These are phyloP conservation scores for Tetragonisca angustula DNA, from an alignment of 2,888 invertebrate species.

Conservation along the genomic window DNA sequence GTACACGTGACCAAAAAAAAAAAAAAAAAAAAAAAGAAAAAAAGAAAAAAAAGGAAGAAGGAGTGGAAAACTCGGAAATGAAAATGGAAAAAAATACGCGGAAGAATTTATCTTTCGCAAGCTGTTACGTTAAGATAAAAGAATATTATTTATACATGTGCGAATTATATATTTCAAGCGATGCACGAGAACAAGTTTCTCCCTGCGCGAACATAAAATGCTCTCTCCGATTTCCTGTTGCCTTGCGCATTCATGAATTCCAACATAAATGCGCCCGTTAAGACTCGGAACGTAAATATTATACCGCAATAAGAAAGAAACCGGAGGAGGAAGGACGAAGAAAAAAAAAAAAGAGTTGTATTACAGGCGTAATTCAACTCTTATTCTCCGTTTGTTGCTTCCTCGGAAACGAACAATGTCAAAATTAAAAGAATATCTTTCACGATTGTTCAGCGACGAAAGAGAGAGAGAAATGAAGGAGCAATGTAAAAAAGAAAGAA, in stretches of 20 bases:
- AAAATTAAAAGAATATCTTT: not conserved
- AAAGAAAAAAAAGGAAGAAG: not conserved
- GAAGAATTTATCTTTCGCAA: slow-evolving; percentile 2
- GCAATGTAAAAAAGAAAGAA: not conserved
- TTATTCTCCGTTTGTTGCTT: slow-evolving; percentile 2
- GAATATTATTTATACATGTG: slow-evolving; percentile 37
- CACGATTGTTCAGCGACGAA: not conserved
- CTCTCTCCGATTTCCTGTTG: slow-evolving; percentile 22
- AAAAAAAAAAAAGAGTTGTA: not conserved
- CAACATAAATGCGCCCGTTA: slow-evolving; percentile 34
- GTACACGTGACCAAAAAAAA: not conserved
- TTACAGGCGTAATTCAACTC: slow-evolving; percentile 30
- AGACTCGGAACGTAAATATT: slow-evolving; percentile 40
- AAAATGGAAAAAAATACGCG: not conserved
- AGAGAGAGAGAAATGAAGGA: not conserved
- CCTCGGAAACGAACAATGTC: not conserved
- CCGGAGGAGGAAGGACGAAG: not conserved
- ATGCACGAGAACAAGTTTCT: slow-evolving; percentile 22
- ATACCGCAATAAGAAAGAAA: slow-evolving; percentile 34
- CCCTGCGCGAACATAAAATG: slow-evolving; percentile 30
- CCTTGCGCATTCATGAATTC: slow-evolving; percentile 37
- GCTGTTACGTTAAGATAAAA: slow-evolving; percentile 22
- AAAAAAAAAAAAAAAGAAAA: not conserved
- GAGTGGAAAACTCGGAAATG: not conserved
- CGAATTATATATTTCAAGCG: slow-evolving; percentile 25